phyloP scores from a whole-genome alignment of 2,113 vertebrate species.

The Fulica atra region DNA sequence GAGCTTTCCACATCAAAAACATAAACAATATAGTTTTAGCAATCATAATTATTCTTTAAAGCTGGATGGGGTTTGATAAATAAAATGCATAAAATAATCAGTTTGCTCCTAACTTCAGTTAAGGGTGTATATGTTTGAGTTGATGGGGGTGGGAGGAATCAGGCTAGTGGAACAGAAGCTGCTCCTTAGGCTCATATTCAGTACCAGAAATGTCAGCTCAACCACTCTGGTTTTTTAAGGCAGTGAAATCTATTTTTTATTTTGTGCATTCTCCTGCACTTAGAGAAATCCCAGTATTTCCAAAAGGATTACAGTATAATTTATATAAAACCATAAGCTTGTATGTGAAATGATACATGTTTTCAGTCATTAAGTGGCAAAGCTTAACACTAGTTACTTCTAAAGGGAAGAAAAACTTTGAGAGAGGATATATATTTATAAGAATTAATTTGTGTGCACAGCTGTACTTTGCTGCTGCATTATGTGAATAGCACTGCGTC shows the following conservation, averaged over 20 bases:
- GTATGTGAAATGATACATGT: neutral
- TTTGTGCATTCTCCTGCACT: slow-evolving; percentile 22
- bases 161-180: neutral
- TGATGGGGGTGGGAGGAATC: neutral
- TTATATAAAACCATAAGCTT: neutral
- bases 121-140: neutral
- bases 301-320: neutral
- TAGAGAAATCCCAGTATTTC: neutral
- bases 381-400: neutral
- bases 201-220: neutral
- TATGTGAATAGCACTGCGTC: slow-evolving; percentile 37
- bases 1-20: neutral
- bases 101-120: slow-evolving; percentile 9
- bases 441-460: slow-evolving; percentile 35
- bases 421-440: neutral
- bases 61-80: too few species aligned
- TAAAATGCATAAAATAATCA: neutral
- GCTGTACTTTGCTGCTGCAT: slow-evolving; percentile 49
- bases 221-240: neutral
- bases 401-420: neutral
- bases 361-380: slow-evolving; percentile 25
- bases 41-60: too few species aligned
- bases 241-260: neutral
- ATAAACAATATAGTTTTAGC: neutral
- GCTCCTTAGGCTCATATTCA: neutral